Percentiles rank a stretch among this genome's conserved stretches.
These are phyloP conservation scores for Ditylenchus weischeri DNA, from an alignment of 2,888 invertebrate species.

Conservation along the genomic window DNA sequence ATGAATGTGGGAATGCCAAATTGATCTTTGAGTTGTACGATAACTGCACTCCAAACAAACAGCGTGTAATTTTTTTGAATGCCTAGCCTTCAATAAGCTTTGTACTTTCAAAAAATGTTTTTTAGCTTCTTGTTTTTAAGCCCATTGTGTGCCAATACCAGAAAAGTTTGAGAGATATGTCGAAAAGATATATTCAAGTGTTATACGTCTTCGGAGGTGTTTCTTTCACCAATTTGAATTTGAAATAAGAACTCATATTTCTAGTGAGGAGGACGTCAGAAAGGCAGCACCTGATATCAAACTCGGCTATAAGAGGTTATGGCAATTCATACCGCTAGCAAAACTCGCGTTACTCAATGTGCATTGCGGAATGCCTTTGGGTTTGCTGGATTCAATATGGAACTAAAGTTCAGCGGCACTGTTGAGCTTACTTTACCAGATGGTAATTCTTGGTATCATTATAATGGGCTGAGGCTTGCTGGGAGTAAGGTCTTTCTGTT, in stretches of 20 bases:
- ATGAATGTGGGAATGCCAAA: slow-evolving; percentile 2
- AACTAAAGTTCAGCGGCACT: neutral
- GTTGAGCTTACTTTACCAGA: slow-evolving; percentile 1
- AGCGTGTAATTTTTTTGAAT: neutral
- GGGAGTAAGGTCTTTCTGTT: too few relatives aligned
- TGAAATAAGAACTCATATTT: neutral
- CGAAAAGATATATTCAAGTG: neutral
- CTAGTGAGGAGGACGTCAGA: neutral
- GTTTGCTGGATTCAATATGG: neutral
- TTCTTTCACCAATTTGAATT: neutral
- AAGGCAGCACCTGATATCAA: neutral
- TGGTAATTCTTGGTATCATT: too few relatives aligned
- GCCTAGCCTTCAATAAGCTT: too few relatives aligned
- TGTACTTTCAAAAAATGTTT: neutral
- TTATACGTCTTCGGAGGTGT: neutral
- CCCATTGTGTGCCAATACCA: neutral
- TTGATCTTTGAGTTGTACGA: neutral
- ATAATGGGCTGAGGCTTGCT: too few relatives aligned
- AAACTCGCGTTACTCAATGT: neutral
- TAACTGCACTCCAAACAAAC: neutral
- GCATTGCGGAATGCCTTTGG: neutral
- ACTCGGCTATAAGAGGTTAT: neutral
- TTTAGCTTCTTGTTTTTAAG: slow-evolving; percentile 3
- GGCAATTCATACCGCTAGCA: neutral
- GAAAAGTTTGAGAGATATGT: neutral